Conservation (phyloP, 2,888 invertebrate genomes). For the Agriopis marginaria region DNA sequence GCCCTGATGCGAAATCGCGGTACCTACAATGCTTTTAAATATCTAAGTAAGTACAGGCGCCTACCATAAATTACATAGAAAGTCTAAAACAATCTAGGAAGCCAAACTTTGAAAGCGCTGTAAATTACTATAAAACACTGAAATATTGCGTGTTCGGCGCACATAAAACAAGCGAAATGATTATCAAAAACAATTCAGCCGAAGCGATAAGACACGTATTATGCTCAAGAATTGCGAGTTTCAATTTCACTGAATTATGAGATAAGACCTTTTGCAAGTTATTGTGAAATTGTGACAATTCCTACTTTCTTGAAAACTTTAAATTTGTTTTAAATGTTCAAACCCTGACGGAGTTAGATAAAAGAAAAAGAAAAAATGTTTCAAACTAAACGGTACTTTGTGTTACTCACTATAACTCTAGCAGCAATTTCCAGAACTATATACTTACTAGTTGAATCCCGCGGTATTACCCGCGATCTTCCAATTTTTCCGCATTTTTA, state of each 20-base stretch:
- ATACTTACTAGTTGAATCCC: too few relatives aligned
- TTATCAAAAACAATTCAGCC: slow-evolving; percentile 33
- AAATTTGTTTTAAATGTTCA: neutral
- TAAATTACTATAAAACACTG: slow-evolving; percentile 15
- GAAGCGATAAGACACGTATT: slow-evolving; percentile 30
- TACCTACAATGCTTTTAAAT: too few relatives aligned
- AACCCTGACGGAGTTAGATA: neutral
- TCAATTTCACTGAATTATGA: slow-evolving; percentile 9
- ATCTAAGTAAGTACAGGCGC: too few relatives aligned
- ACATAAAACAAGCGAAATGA: slow-evolving; percentile 23
- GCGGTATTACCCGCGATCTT: too few relatives aligned
- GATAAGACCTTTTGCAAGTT: slow-evolving; percentile 1
- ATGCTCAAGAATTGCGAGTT: slow-evolving; percentile 17
- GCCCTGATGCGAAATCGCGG: too few relatives aligned
- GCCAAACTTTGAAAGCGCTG: slow-evolving; percentile 2
- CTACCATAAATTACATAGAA: neutral
- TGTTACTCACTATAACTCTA: too few relatives aligned
- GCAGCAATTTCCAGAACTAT: too few relatives aligned
- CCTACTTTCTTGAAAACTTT: neutral
- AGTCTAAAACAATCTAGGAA: slow-evolving; percentile 13
- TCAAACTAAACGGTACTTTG: neutral
- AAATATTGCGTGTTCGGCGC: slow-evolving; percentile 21
- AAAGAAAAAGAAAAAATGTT: neutral
- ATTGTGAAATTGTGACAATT: slow-evolving; percentile 4
- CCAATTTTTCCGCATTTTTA: too few relatives aligned